Conservation (phyloP, 2,888 invertebrate genomes). For the Drosophila basisetae region DNA sequence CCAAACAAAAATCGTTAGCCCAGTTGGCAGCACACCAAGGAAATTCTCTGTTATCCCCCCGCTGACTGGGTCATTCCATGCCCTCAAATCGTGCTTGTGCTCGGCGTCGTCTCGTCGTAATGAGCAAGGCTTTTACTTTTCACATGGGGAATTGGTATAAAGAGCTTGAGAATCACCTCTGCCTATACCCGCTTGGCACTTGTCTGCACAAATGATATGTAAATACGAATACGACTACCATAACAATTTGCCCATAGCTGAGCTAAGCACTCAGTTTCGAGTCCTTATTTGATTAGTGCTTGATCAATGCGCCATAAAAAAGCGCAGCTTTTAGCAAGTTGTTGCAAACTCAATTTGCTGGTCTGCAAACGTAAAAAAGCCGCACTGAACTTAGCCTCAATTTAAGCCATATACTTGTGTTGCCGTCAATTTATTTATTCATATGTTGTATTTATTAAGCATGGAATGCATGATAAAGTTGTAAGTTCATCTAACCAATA, state of each 20-base stretch:
- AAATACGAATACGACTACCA: constrained; percentile 54
- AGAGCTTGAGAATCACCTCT: constrained; percentile 21
- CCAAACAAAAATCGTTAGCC: constrained; percentile 74
- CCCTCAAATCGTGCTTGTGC: constrained; percentile 26
- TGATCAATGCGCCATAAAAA: constrained; percentile 65
- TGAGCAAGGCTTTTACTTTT: constrained; percentile 65
- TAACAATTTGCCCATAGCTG: constrained; percentile 62
- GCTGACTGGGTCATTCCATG: constrained; percentile 59
- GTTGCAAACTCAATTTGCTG: constrained; percentile 9
- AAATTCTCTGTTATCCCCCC: constrained; percentile 45
- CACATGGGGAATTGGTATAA: constrained; percentile 11
- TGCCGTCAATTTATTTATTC: too few relatives aligned
- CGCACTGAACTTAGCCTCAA: background rate
- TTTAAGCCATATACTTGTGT: background rate
- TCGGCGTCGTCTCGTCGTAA: constrained; percentile 58
- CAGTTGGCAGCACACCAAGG: constrained; percentile 75
- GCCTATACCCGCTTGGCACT: constrained; percentile 35
- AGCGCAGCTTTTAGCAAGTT: constrained; percentile 15
- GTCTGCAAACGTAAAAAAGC: background rate
- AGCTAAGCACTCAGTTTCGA: constrained; percentile 26
- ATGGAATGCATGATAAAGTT: background rate
- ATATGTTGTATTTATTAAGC: background rate
- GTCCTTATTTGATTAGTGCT: constrained; percentile 62
- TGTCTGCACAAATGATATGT: constrained; percentile 71
- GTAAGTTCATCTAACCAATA: background rate